Evolutionary conservation across 2,797 vertebrate species (phyloP), one percentile per base, ranked within the genome.

Genomic region (Lithobates sylvaticus): DNA sequence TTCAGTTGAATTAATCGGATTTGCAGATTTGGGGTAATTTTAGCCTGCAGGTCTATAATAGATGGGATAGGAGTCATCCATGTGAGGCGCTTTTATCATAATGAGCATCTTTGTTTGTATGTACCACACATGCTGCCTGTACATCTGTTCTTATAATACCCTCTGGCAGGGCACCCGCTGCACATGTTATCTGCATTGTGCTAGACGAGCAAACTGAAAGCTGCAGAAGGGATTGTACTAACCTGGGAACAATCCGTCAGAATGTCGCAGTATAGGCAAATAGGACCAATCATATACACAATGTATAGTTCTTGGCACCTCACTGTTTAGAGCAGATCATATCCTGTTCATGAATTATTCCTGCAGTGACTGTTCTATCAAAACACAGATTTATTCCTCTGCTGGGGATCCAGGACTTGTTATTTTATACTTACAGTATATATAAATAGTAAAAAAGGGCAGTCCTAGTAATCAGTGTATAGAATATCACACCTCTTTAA

Each of bases 1-100:
- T 72, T 42, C 75, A 78, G 72, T 42, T 83, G 39, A 83, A 68
- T 67, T 67, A 72, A 84, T 61, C n/a, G 26, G 83, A 84, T 84
- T 78, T 71, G 42, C 65, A 78, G 44, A 72, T 78, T 71, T 42
- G 69, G 65, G 65, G 50, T 78, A 64, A 65, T 65, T 78, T 69
- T 47, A 39, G 47, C 69, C 34, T 72, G 50, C 50, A 34, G 83
- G 44, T 36, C 34, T 54, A 21, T 77, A 84, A 84, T 76, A 54
- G 29, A 16, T 27, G 47, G 75, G 44, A 70, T 34, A 58, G 65
- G 42, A 84, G 74, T 32, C 81, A 29, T 23, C 29, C 67, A 64
- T 78, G 74, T 78, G 75, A 69, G 10, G 47, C 36, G 44, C 42
- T 47, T 61, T 84, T 29, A 77, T 78, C 83, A 32, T 84, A 84